Base-by-base conservation (phyloP, 2,888 invertebrate genomes). In the Phalangium opilio region DNA sequence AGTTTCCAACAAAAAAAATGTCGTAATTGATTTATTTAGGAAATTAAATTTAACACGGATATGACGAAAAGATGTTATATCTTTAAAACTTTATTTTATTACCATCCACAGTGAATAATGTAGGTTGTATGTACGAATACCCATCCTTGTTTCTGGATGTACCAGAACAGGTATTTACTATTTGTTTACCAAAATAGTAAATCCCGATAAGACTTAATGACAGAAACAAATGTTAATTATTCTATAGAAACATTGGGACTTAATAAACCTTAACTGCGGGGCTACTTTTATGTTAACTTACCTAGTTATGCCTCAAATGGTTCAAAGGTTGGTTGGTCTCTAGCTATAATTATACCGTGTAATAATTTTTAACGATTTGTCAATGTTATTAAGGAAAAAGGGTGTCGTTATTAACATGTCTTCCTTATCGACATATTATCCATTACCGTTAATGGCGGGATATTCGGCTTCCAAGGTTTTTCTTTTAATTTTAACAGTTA, bases 341-440 rank as follows among this genome's bases (percentile, higher is more conserved):
- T n/a, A n/a, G n/a, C n/a, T n/a, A n/a, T n/a, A n/a, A n/a, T n/a
- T n/a, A n/a, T n/a, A n/a, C 8, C 14, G 2, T 54, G 50, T 48
- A 15, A 40, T n/a, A n/a, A n/a, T n/a, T 11, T 36, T 33, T 4
- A 17, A 18, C n/a, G 7, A 41, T 43, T 43, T 44, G 2, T 7
- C 32, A 4, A 3, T 38, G 2, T n/a, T n/a, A n/a, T 15, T 18
- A 44, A 63, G 64, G 47, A 74, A 78, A 2, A 72, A 73, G 45
- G 91, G 91, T 0, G 86, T 87, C 0, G 75, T 93, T 43, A 82
- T 93, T 18, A 90, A 90, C 63, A 75, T 93, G 18, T 86, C 90
- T 0, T 90, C 90, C 0, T 84, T 84, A 3, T 81, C 89, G 0
- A 87, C 87, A 64, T 68, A 83, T 45, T 81, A 83, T 63, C 87